Base-by-base conservation (phyloP, 2,888 invertebrate species). In the Polyommatus icarus region DNA sequence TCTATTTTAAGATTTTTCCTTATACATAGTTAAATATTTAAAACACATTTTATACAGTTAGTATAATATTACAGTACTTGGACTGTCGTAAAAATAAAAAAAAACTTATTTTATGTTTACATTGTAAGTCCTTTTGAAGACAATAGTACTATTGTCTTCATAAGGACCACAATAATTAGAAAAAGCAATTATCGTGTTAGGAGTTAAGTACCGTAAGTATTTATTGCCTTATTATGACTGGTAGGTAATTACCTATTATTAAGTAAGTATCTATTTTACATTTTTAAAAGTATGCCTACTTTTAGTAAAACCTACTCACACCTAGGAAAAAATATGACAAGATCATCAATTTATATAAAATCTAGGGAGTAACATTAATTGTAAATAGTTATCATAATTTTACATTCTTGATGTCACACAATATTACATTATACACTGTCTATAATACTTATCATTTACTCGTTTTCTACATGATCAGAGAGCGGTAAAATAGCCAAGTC, bases 121-220 rank as follows among this genome's bases (percentile, higher is more conserved):
- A 67, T 67, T 67, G 67, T 36, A 36, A 36, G 36, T 36, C 36
- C 36, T 36, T 36, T 36, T 36, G 36, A 36, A 36, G 36, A 36
- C 36, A 36, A 36, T 36, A 36, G 7, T 36, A 3, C 67, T 29
- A 67, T 67, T 67, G 67, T 67, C 15, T 32, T 29, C 67, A 67
- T 6, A 61, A 29, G 67, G 67, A 67, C 61, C 61, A 29, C 29
- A 32, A 67, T 67, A 32, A 67, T 67, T 67, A 67, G 67, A 18
- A 32, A 29, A 67, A 18, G 29, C 32, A 67, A 67, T 67, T 32
- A 67, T 29, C 29, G 20, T 24, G 20, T 67, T 29, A 29, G 29
- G 10, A 8, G n/a, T 61, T 29, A 24, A 61, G 67, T 67, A 15
- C 29, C 67, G 67, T 32, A 67, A 67, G 6, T 32, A 32, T 67